Evolutionary conservation across 2,113 vertebrate genomes (phyloP).

Genomic region (Acrocephalus arundinaceus): DNA sequence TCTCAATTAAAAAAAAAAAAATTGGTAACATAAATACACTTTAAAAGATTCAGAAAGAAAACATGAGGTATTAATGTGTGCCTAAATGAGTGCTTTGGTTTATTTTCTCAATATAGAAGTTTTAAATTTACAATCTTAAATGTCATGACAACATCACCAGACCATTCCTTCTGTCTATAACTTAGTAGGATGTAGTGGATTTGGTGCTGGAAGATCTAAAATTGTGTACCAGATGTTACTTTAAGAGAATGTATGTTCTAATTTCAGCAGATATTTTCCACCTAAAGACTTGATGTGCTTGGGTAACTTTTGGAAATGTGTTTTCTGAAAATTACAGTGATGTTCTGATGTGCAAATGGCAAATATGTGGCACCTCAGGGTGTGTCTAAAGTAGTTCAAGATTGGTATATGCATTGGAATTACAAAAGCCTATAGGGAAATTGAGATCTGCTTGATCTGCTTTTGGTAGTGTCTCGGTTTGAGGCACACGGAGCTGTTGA

Average conservation of each 20-base stretch:
- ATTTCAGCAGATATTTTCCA: not conserved
- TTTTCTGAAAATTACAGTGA: not conserved
- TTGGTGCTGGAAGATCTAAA: not conserved
- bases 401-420: not conserved
- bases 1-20: not conserved
- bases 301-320: not conserved
- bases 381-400: not conserved
- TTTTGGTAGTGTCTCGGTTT: not conserved
- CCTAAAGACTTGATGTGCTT: not conserved
- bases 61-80: not conserved
- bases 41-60: not conserved
- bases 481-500: not conserved
- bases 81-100: not conserved
- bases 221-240: not conserved
- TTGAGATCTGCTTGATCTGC: rapidly evolving
- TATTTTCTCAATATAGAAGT: not conserved
- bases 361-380: not conserved
- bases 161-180: not conserved
- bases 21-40: not conserved
- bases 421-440: not conserved
- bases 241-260: not conserved
- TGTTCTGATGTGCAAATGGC: not conserved
- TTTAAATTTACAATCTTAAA: not conserved
- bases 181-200: not conserved
- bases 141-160: not conserved